A percentile compares a stretch with the other conserved stretches of the same genome.
These are phyloP conservation scores for Neuroscelio doddi DNA, from an alignment of 2,888 invertebrate genomes.

Conservation along the genomic window DNA sequence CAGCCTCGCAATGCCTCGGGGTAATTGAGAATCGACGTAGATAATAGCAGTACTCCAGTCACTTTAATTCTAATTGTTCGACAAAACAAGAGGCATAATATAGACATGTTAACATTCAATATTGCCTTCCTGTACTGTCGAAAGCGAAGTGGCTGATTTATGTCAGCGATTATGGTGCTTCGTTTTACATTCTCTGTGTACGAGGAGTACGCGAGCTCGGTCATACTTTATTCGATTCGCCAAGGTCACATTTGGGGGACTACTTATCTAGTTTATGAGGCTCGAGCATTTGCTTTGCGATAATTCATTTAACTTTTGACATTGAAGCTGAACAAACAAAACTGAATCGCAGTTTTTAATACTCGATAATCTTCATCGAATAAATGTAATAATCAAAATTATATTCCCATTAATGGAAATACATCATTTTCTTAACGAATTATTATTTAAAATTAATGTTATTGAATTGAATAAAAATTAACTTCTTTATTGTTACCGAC, in stretches of 20 bases:
- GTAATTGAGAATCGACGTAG: slow-evolving; percentile 1
- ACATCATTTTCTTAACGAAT: no score
- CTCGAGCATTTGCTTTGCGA: neutral
- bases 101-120: slow-evolving; percentile 23
- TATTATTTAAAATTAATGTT: no score
- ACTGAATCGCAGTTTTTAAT: slow-evolving; percentile 2
- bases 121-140: slow-evolving; percentile 26
- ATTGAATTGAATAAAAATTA: no score
- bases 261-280: slow-evolving; percentile 13
- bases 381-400: slow-evolving; percentile 8
- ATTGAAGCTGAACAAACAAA: slow-evolving; percentile 4
- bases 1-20: neutral
- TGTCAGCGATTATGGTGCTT: slow-evolving; percentile 23
- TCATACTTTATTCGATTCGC: slow-evolving; percentile 1
- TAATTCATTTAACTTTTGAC: slow-evolving; percentile 6
- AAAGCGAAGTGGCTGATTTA: slow-evolving; percentile 31
- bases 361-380: no score
- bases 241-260: slow-evolving; percentile 9
- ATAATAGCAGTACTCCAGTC: neutral
- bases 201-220: neutral
- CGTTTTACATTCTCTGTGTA: slow-evolving; percentile 8
- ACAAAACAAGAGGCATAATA: slow-evolving; percentile 16
- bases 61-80: slow-evolving; percentile 15
- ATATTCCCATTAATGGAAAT: no score
- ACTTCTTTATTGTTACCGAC: no score